Base-by-base conservation (phyloP, 2,113 vertebrate genomes). In the Canis aureus region DNA sequence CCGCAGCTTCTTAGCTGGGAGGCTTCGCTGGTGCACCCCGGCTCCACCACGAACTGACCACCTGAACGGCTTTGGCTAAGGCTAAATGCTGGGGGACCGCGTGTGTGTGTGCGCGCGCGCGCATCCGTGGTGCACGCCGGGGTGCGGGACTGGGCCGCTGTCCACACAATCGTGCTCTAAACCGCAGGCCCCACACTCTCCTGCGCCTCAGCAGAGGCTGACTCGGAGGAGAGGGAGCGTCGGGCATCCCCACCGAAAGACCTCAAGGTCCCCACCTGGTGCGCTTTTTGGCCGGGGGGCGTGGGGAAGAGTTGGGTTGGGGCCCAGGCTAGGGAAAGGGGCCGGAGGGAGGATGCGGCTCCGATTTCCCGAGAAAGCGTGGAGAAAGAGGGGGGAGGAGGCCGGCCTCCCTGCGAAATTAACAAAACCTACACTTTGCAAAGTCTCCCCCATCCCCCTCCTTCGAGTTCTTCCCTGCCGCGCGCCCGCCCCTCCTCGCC, bases 361-460 rank as follows among this genome's bases (percentile, higher is more conserved):
- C 67, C 16, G 71, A 89, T 97, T 97, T 92, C 94, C 94, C 59
- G 38, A 43, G 88, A 91, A 97, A 98, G 90, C 91, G 69, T 91
- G 95, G 74, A 95, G 96, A 96, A 98, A 95, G 81, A 81, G 81
- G 79, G 79, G 69, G 73, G 96, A 82, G 82, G 95, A 64, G 97
- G 87, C 93, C 51, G 6, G 89, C 95, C 79, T 97, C 97, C 89
- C 94, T 29, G 89, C 76, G 92, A 97, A 98, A 98, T 98, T 97
- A 98, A 98, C 97, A 98, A 98, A 98, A 98, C 96, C 96, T 96
- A 96, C 97, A 98, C 98, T 98, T 98, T 55, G 74, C 86, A 96
- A 98, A 98, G 98, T 98, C 97, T 91, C 95, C 93, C 94, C 93
- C 83, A 90, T 16, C 60, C 87, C 95, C 94, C 64, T 82, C 89